Conservation (phyloP, 2,888 invertebrate species). For the Ochlodes sylvanus region DNA sequence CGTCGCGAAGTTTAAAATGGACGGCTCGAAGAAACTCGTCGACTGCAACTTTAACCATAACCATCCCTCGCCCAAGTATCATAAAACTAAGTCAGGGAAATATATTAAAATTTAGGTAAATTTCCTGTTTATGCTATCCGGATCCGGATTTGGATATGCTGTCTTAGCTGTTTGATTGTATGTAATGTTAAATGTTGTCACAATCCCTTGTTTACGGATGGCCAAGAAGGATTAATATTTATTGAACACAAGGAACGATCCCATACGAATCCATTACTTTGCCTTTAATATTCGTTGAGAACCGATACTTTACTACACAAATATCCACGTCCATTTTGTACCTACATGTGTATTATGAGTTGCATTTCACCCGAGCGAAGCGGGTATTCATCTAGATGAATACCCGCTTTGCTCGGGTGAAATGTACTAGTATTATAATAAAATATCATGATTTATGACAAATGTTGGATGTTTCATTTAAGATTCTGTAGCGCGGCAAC, state of each 20-base stretch:
- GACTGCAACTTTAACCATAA: slow-evolving; percentile 30
- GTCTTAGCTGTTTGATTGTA: too few relatives aligned
- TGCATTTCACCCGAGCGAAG: slow-evolving; percentile 43
- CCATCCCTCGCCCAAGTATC: slow-evolving; percentile 35
- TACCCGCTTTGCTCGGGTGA: too few relatives aligned
- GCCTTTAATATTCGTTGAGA: slow-evolving; percentile 43
- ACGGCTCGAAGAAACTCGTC: slow-evolving; percentile 11
- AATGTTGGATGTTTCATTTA: too few relatives aligned
- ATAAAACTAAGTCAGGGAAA: slow-evolving; percentile 11
- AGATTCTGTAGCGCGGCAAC: too few relatives aligned
- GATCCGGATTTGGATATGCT: too few relatives aligned
- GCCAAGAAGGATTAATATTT: too few relatives aligned
- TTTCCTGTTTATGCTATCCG: background rate
- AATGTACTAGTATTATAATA: too few relatives aligned
- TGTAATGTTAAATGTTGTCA: too few relatives aligned
- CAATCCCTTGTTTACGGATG: too few relatives aligned
- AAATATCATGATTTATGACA: too few relatives aligned
- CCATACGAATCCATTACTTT: slow-evolving; percentile 38
- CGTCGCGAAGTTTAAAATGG: slow-evolving; percentile 21
- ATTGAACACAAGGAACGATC: slow-evolving; percentile 43
- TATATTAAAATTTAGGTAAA: slow-evolving; percentile 11
- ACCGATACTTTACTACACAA: slow-evolving; percentile 43
- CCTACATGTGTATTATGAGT: slow-evolving; percentile 43
- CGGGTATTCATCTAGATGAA: slow-evolving; percentile 44
- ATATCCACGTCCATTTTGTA: slow-evolving; percentile 41